Evolutionary conservation across 2,888 invertebrate genomes (phyloP).

Genomic region (Drosophila nr. perissopoda): DNA sequence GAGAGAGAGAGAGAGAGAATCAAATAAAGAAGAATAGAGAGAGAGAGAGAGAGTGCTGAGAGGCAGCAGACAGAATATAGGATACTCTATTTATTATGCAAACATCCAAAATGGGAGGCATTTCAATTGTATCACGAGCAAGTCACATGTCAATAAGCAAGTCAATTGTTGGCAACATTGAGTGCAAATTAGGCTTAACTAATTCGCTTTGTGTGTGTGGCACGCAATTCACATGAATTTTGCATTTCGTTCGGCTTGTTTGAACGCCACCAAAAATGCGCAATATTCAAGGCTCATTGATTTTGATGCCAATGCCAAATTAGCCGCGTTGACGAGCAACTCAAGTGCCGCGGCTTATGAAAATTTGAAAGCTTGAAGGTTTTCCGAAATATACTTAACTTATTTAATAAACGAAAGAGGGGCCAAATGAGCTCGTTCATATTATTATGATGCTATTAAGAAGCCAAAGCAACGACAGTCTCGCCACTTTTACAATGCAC

Average conservation of each 20-base stretch:
- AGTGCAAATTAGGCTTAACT: slow-evolving; percentile 75
- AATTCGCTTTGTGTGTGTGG: slow-evolving; percentile 63
- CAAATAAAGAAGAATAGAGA: neutral
- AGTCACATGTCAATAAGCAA: slow-evolving; percentile 53
- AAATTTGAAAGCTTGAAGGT: slow-evolving; percentile 17
- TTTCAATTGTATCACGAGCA: slow-evolving; percentile 62
- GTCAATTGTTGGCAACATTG: slow-evolving; percentile 67
- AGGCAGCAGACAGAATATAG: neutral
- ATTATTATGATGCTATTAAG: neutral
- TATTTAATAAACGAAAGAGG: slow-evolving; percentile 1
- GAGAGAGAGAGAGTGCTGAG: neutral
- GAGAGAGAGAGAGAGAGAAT: neutral
- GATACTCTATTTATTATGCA: slow-evolving; percentile 18
- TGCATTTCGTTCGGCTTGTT: slow-evolving; percentile 21
- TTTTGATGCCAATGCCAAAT: slow-evolving; percentile 25
- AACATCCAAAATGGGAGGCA: slow-evolving; percentile 25
- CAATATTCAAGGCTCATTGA: slow-evolving; percentile 65
- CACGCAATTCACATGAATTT: slow-evolving; percentile 23
- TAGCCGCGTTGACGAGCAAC: slow-evolving; percentile 2
- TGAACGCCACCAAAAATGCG: slow-evolving; percentile 31
- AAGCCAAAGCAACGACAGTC: slow-evolving; percentile 3
- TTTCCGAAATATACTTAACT: neutral
- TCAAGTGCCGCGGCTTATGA: slow-evolving; percentile 1
- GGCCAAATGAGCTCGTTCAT: slow-evolving; percentile 3
- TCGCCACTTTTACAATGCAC: neutral